Base-by-base conservation (phyloP, 2,888 invertebrate species). In the Selenia dentaria region DNA sequence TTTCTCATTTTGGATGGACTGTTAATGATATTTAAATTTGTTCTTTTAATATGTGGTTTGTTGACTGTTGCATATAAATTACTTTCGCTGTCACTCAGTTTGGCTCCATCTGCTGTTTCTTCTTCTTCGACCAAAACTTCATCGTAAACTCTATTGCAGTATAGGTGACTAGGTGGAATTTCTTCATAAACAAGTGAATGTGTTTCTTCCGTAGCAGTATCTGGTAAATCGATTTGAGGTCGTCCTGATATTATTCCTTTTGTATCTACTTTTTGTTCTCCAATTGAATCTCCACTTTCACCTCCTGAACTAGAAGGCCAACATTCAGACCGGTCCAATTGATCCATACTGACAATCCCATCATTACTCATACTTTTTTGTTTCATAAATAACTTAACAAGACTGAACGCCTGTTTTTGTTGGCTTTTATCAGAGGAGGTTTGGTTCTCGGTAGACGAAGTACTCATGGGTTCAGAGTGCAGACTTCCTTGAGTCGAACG, bases 381-480 rank as follows among this genome's bases (percentile, higher is more conserved):
- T 79, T 97, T 96, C 92, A 97, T 97, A 73, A 97, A 97, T 57
- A 97, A 90, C 79, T 96, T 96, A 28, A 97, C 96, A 70, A 97
- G 92, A 81, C 95, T 97, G 26, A 48, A 48, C n/a, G 47, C 41
- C 77, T 97, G 94, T 54, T 95, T 93, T 61, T 93, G 92, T 81
- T 86, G 89, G 62, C 85, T 91, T 76, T 88, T 91, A 33, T 91
- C 90, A 18, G 87, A 80, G 33, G 88, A 83, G 11, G 84, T 78
- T 60, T 87, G 90, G 63, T 90, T 89, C 54, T 91, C 91, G 34
- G 89, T 90, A 9, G 91, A 91, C 20, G 91, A 91, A 29, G 90
- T 90, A 57, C 91, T 91, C 91, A 91, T 91, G 20, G 89, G 85
- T 59, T 91, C 91, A 10, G 91, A 90, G 60, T 87, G 87, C 65